phyloP scores from a whole-genome alignment of 2,888 invertebrate genomes.

The Itoplectis maculator region DNA sequence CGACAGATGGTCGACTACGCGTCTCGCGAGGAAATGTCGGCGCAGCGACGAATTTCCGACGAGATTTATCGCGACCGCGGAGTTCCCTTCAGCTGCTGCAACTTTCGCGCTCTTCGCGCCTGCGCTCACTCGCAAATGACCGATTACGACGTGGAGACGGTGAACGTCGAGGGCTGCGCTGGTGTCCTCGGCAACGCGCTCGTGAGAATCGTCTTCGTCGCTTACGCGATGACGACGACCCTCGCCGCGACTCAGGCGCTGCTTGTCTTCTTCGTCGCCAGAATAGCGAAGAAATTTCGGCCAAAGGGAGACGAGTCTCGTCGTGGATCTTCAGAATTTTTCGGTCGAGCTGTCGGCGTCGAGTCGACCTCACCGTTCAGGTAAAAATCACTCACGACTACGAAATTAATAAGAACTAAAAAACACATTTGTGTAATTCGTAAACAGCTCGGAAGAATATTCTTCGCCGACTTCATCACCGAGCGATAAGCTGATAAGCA shows the following conservation, averaged over 20 bases:
- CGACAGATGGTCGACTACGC: constrained; percentile 73
- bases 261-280: constrained; percentile 73
- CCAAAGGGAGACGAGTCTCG: constrained; percentile 61
- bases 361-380: constrained; percentile 17
- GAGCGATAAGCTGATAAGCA: background rate
- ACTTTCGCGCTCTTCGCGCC: constrained; percentile 69
- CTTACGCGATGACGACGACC: constrained; percentile 78
- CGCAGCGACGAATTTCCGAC: constrained; percentile 72
- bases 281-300: constrained; percentile 57
- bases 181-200: constrained; percentile 74
- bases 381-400: constrained; percentile 33
- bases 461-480: background rate
- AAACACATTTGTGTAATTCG: background rate
- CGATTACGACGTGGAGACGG: constrained; percentile 71
- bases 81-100: constrained; percentile 81
- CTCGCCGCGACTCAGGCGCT: constrained; percentile 75
- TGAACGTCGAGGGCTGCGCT: constrained; percentile 78
- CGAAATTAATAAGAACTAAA: background rate
- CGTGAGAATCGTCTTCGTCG: constrained; percentile 76
- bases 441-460: constrained; percentile 39
- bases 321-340: constrained; percentile 48
- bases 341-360: background rate
- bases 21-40: constrained; percentile 73
- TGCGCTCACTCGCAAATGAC: constrained; percentile 76
- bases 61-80: constrained; percentile 71